phyloP scores from a whole-genome alignment of 1,140 invertebrate genomes.

The Cotesia vestalis region DNA sequence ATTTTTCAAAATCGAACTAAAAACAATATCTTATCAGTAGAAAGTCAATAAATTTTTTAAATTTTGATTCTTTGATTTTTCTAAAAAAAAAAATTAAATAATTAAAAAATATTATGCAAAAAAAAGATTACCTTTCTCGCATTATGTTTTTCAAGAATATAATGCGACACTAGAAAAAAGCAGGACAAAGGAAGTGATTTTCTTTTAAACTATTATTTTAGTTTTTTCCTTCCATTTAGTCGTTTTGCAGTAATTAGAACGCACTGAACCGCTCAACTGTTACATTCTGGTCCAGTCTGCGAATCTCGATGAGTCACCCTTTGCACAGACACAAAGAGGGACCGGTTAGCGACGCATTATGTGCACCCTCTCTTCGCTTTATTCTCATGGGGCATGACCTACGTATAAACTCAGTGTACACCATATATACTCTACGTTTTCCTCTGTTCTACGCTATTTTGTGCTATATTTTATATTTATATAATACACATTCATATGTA shows the following conservation, averaged over 20 bases:
- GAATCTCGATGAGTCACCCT: constrained; percentile 37
- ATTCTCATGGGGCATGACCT: constrained; percentile 22
- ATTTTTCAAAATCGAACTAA: no score
- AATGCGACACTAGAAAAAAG: neutral
- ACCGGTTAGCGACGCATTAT: constrained; percentile 24
- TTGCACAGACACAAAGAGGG: constrained; percentile 31
- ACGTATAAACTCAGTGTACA: constrained; percentile 7
- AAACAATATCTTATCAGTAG: no score
- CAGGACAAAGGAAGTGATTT: constrained; percentile 15
- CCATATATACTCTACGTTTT: neutral
- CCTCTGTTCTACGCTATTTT: no score
- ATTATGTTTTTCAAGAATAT: no score
- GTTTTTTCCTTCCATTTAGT: constrained; percentile 5
- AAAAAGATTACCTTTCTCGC: no score
- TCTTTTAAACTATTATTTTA: neutral
- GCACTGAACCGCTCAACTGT: constrained; percentile 31
- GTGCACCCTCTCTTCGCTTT: constrained; percentile 11
- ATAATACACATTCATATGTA: constrained; percentile 2
- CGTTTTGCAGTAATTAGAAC: constrained; percentile 35
- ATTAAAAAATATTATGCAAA: no score
- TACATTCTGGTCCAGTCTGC: constrained; percentile 35
- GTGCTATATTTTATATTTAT: no score
- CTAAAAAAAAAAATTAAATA: no score
- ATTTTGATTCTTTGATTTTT: no score
- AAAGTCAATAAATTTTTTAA: no score